Percentiles rank a stretch among this genome's conserved stretches.
Evolutionary conservation across 2,113 vertebrate species (phyloP).

Genomic region (Malurus alboscapulatus): DNA sequence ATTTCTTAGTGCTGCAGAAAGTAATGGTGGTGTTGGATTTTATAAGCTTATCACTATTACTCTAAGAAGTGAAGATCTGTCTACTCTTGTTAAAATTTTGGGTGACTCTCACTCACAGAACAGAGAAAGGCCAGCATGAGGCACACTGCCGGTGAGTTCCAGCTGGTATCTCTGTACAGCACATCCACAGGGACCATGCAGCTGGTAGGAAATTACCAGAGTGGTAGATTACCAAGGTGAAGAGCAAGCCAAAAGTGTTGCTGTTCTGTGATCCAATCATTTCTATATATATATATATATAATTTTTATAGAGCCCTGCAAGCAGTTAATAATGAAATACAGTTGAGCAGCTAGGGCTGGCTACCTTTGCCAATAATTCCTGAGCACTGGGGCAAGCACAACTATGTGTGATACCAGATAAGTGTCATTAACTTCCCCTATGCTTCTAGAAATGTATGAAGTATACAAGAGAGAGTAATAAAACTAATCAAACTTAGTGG

Average conservation of each 20-base stretch:
- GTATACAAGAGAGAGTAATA: constrained; percentile 53
- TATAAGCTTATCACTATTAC: not conserved
- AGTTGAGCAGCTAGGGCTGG: not conserved
- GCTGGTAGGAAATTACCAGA: not conserved
- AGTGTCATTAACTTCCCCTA: constrained; percentile 15
- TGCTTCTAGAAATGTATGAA: constrained; percentile 12
- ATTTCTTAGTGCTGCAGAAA: not conserved
- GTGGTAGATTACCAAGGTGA: not conserved
- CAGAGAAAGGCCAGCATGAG: not conserved
- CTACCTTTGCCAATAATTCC: not conserved
- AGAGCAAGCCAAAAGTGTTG: not conserved
- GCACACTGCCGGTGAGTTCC: not conserved
- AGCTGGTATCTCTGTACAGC: accelerated
- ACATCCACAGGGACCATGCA: accelerated
- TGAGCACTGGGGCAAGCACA: not conserved
- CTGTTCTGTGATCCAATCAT: not conserved
- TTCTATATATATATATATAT: not conserved
- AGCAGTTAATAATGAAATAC: not conserved
- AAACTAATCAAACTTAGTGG: constrained; percentile 47
- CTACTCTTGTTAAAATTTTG: not conserved
- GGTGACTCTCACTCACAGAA: not conserved
- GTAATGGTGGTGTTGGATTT: not conserved
- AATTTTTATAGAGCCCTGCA: not conserved
- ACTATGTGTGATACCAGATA: not conserved
- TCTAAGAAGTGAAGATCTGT: not conserved